Percentiles rank a stretch among this genome's conserved stretches.
These are phyloP conservation scores for Thunnus thynnus DNA, from an alignment of 2,113 vertebrate species.

Conservation along the genomic window DNA sequence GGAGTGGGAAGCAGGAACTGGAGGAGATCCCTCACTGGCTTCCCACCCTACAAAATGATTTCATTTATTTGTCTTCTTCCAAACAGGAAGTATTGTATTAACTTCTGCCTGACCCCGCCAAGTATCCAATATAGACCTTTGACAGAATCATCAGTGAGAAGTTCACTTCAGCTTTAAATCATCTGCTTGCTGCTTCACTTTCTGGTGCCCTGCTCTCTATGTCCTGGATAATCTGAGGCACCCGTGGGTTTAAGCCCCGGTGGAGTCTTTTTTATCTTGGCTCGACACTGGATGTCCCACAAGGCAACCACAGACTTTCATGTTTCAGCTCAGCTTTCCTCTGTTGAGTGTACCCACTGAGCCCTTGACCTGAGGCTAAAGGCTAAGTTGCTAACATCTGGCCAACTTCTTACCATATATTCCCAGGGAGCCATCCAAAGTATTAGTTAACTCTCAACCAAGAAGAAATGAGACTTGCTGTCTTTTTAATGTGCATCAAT, in stretches of 20 bases:
- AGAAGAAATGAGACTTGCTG: neutral
- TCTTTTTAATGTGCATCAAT: constrained; percentile 33
- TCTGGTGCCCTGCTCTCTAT: constrained; percentile 23
- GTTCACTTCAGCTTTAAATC: constrained; percentile 47
- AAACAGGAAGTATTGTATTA: constrained; percentile 12
- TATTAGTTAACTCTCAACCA: constrained; percentile 15
- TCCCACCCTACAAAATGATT: neutral
- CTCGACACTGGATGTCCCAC: constrained; percentile 56
- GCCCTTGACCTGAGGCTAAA: constrained; percentile 55
- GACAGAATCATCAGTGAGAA: neutral
- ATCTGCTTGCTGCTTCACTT: constrained; percentile 15
- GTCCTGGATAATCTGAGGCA: constrained; percentile 48
- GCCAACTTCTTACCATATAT: constrained; percentile 48
- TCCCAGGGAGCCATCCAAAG: constrained; percentile 29
- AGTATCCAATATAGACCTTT: neutral
- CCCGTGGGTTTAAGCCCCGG: constrained; percentile 43
- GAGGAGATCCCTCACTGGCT: neutral
- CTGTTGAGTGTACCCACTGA: constrained; percentile 34
- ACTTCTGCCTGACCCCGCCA: neutral
- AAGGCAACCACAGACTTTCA: constrained; percentile 61
- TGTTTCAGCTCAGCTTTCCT: constrained; percentile 52
- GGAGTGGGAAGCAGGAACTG: neutral
- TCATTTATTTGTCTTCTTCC: constrained; percentile 16
- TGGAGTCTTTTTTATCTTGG: constrained; percentile 45
- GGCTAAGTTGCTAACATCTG: constrained; percentile 48